Evolutionary conservation across 2,113 vertebrate genomes (phyloP).

Genomic region (Fulica atra): DNA sequence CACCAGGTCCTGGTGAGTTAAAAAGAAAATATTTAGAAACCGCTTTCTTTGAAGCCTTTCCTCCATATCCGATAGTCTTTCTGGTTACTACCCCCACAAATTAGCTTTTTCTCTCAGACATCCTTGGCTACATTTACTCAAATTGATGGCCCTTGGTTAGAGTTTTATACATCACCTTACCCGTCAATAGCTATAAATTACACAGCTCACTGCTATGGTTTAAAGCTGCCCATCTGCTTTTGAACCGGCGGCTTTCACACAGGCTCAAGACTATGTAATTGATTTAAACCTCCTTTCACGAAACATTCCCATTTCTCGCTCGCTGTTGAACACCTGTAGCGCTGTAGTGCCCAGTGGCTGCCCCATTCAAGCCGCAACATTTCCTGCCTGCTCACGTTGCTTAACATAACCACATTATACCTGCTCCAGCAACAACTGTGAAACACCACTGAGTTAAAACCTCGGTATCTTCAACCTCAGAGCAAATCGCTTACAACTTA

Average conservation of each 20-base stretch:
- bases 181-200: slow-evolving; percentile 5
- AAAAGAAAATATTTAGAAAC: slow-evolving; percentile 42
- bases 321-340: neutral
- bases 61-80: neutral
- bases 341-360: neutral
- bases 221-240: slow-evolving; percentile 34
- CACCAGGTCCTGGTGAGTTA: slow-evolving; percentile 17
- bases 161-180: neutral
- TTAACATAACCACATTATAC: slow-evolving; percentile 45
- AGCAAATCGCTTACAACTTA: neutral
- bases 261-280: neutral
- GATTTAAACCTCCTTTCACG: neutral
- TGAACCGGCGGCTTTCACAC: neutral
- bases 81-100: slow-evolving; percentile 16
- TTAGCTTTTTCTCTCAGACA: slow-evolving; percentile 22
- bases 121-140: slow-evolving; percentile 18
- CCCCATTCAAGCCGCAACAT: neutral
- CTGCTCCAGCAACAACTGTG: slow-evolving; percentile 35
- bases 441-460: slow-evolving; percentile 56
- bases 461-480: slow-evolving; percentile 50
- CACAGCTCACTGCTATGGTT: neutral
- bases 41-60: neutral
- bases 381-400: slow-evolving; percentile 22
- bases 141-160: neutral
- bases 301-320: neutral